These are phyloP conservation scores for Haliaeetus leucogaster DNA, from an alignment of 2,113 vertebrate genomes.

Conservation along the genomic window DNA sequence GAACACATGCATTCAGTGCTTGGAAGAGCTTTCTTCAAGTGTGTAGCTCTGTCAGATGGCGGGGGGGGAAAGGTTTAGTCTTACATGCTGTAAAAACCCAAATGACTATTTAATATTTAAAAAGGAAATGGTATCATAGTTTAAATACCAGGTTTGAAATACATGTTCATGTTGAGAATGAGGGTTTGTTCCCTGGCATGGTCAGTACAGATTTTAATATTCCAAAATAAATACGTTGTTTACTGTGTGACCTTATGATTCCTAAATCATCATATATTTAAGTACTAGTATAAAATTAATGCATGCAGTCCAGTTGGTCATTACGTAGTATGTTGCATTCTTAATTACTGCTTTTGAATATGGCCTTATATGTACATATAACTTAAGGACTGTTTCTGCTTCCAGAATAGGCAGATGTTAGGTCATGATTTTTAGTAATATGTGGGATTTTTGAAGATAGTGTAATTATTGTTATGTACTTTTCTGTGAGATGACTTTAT, in stretches of 20 bases:
- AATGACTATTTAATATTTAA: not conserved
- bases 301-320: fast-evolving
- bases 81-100: not conserved
- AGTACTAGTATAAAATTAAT: not conserved
- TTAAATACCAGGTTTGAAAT: not conserved
- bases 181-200: not conserved
- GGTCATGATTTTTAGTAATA: not conserved
- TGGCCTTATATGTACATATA: not conserved
- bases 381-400: not conserved
- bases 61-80: not conserved
- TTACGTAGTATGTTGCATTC: not conserved
- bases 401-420: not conserved
- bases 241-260: not conserved
- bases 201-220: not conserved
- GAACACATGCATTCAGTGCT: not conserved
- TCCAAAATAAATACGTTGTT: not conserved
- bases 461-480: not conserved
- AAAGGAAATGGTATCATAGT: not conserved
- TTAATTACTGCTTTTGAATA: not conserved
- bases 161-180: not conserved
- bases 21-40: not conserved
- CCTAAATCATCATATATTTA: not conserved
- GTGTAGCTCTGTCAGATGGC: not conserved
- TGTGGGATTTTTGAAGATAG: not conserved
- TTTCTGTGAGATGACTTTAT: not conserved